Base-by-base conservation (phyloP, 2,113 vertebrate genomes). In the Clupea harengus region DNA sequence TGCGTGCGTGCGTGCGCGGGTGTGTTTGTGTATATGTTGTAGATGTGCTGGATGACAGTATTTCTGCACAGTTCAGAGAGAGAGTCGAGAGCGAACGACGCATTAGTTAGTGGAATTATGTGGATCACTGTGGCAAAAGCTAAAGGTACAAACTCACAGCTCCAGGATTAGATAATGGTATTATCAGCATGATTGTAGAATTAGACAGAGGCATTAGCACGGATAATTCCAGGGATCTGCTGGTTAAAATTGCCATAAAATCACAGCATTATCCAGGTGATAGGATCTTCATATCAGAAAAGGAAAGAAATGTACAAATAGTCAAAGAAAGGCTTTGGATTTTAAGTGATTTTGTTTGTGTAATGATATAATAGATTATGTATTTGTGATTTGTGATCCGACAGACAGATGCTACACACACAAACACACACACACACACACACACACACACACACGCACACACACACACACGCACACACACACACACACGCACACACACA, bases 81-180 rank as follows among this genome's bases (percentile, higher is more conserved):
- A 50, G 46, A 28, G 18, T 50, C 22, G 84, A 86, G 92, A 95
- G 83, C 28, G 89, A 89, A 92, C 86, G 91, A 81, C 81, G 94
- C 93, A 95, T 95, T 95, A 93, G 93, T 95, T 94, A 94, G 91
- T 86, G 91, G 94, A 92, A 95, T 95, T 95, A 95, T 91, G 89
- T 88, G 93, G 91, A 93, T 94, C 92, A 93, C 86, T 87, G 87
- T 82, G 86, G 91, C 91, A 92, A 91, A 88, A 89, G 92, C 89
- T 88, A 90, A 90, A 93, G 89, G 94, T 94, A 93, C 88, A 89
- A 90, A 89, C 52, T 90, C 89, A 90, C 91, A 94, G 89, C 89
- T 88, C 89, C 88, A 88, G 95, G 93, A 94, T 95, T 95, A 95
- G 94, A 92, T 93, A 91, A 94, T 90, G 93, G 91, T 91, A 95